Conservation (phyloP, 2,888 invertebrate genomes). For the Trisateles emortualis region DNA sequence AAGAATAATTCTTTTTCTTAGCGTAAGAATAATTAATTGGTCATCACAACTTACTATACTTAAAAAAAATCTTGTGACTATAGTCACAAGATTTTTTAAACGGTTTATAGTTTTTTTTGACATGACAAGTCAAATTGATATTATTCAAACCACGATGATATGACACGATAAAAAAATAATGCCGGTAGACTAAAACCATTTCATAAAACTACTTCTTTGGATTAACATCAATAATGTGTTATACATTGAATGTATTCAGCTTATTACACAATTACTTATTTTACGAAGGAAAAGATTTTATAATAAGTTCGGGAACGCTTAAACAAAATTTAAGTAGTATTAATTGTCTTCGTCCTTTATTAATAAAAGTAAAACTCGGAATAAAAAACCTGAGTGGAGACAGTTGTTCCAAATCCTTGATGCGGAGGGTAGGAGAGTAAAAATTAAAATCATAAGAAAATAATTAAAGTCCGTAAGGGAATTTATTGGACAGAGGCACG, state of each 20-base stretch:
- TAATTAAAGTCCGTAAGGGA: constrained; percentile 85
- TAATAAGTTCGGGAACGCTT: constrained; percentile 79
- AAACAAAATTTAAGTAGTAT: constrained; percentile 87
- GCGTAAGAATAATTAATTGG: too few species aligned
- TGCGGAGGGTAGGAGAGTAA: constrained; percentile 58
- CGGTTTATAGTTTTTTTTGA: too few species aligned
- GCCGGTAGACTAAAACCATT: too few species aligned
- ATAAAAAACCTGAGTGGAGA: constrained; percentile 76
- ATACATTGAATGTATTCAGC: constrained; percentile 2
- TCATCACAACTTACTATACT: too few species aligned
- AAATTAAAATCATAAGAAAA: constrained; percentile 88
- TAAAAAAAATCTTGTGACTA: too few species aligned
- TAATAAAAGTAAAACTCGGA: constrained; percentile 79
- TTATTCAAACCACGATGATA: too few species aligned
- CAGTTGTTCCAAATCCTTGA: constrained; percentile 67
- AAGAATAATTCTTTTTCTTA: too few species aligned
- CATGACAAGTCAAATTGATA: too few species aligned
- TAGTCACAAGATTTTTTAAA: too few species aligned
- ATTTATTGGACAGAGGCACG: constrained; percentile 84
- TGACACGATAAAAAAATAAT: too few species aligned
- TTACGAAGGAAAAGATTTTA: constrained; percentile 56
- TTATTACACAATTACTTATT: constrained; percentile 10
- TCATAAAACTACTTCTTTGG: too few species aligned
- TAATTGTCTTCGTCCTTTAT: constrained; percentile 84
- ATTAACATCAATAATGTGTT: too few species aligned